phyloP scores from a whole-genome alignment of 2,113 vertebrate genomes.

The Dolichallabes microphthalmus region DNA sequence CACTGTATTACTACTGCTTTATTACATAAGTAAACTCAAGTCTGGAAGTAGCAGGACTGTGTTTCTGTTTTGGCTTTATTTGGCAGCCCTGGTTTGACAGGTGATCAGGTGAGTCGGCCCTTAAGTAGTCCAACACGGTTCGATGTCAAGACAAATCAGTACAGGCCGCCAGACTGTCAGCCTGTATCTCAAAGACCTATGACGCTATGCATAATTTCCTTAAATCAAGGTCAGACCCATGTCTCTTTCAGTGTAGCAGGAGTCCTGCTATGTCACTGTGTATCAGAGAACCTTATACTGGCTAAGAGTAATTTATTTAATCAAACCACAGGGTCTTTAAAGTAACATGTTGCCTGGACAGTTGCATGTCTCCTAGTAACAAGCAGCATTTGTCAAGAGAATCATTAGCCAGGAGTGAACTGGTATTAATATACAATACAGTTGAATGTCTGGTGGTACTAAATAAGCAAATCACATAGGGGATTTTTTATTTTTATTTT shows the following conservation, averaged over 20 bases:
- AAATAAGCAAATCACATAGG: slow-evolving; percentile 12
- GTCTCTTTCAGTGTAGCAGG: slow-evolving; percentile 67
- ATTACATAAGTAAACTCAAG: slow-evolving; percentile 54
- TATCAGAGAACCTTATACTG: slow-evolving; percentile 59
- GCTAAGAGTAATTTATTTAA: slow-evolving; percentile 72
- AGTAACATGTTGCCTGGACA: slow-evolving; percentile 44
- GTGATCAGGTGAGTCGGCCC: slow-evolving; percentile 37
- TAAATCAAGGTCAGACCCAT: slow-evolving; percentile 67
- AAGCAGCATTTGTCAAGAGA: slow-evolving; percentile 31
- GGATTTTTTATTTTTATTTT: background rate
- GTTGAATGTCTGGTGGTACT: background rate
- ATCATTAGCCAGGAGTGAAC: slow-evolving; percentile 32
- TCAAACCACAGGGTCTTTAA: slow-evolving; percentile 60
- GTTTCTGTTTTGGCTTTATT: slow-evolving; percentile 30
- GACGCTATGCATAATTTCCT: slow-evolving; percentile 73
- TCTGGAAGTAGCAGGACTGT: slow-evolving; percentile 45
- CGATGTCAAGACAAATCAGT: slow-evolving; percentile 62
- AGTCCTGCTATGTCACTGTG: slow-evolving; percentile 64
- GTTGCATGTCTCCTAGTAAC: slow-evolving; percentile 42
- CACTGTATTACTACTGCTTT: slow-evolving; percentile 54
- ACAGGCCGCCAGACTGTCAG: slow-evolving; percentile 65
- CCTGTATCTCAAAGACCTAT: slow-evolving; percentile 56
- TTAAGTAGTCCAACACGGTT: slow-evolving; percentile 56
- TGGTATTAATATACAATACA: slow-evolving; percentile 15
- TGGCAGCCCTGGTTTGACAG: slow-evolving; percentile 40